Evolutionary conservation across 2,888 invertebrate genomes (phyloP).

Genomic region (Drosophila rubida): DNA sequence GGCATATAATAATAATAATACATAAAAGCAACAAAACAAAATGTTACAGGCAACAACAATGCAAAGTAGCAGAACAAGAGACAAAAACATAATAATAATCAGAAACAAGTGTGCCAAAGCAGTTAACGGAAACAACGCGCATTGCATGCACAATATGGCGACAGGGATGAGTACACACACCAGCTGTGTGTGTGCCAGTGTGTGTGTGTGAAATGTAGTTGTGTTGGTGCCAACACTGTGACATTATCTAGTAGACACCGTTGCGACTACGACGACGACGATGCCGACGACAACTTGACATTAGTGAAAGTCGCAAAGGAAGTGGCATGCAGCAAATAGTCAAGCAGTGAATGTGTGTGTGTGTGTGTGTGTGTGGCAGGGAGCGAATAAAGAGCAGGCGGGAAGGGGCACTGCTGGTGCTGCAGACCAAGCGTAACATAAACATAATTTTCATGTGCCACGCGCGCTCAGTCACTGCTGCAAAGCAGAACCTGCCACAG

Average conservation of each 20-base stretch:
- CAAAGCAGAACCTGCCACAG: conserved; percentile 18
- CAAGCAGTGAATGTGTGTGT: conserved; percentile 32
- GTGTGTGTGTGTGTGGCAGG: conserved; percentile 4
- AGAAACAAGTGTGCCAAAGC: conserved; percentile 82
- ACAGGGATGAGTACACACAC: conserved; percentile 52
- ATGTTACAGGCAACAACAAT: conserved; percentile 45
- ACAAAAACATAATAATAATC: conserved; percentile 79
- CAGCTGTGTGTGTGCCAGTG: not conserved
- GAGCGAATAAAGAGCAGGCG: not conserved
- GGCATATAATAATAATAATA: conserved; percentile 56
- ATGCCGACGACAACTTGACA: conserved; percentile 79
- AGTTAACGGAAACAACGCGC: conserved; percentile 81
- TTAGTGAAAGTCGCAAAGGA: conserved; percentile 80
- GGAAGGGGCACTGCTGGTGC: conserved; percentile 10
- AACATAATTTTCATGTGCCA: conserved; percentile 78
- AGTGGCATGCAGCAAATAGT: conserved; percentile 73
- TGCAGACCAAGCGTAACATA: conserved; percentile 57
- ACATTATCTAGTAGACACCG: conserved; percentile 78
- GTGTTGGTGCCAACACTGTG: conserved; percentile 49
- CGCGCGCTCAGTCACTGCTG: conserved; percentile 49
- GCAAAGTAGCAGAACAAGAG: conserved; percentile 69
- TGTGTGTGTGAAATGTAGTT: conserved; percentile 14
- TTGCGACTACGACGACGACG: conserved; percentile 69
- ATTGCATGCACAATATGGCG: conserved; percentile 79
- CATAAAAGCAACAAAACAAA: conserved; percentile 53